Evolutionary conservation across 37 sponge, comb jelly and placozoan genomes (phyloP), one percentile per base, ranked within the genome.

Genomic region (Chondrilla cf. caribensis): DNA sequence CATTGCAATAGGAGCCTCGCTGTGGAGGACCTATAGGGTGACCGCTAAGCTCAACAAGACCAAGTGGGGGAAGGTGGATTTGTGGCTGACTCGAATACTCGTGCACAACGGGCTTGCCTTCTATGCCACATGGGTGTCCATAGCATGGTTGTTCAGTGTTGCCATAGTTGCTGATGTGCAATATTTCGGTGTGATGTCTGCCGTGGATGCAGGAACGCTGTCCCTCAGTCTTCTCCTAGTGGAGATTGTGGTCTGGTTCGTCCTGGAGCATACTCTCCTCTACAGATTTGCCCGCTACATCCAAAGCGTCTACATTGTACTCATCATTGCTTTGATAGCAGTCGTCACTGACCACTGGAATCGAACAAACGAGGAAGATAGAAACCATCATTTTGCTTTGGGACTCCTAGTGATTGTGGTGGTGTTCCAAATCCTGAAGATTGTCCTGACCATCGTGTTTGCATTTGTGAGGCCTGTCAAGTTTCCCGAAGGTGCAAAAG

Each of bases 211-310:
- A 17, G 70, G 73, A 15, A 82, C 83, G 19, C 83, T 82, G 0
- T 44, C 44, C 1, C 83, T 82, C 38, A 54, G 32, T 31, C 68
- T 82, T 26, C 68, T 82, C 24, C 58, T 82, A 36, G 47, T 82
- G 25, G 72, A 82, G 58, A 25, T 82, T 2, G 21, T 82, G 73
- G 58, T 68, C 2, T 82, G 83, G 83, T 82, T 68, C 57, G 31
- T 70, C 36, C 28, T 82, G 2, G 83, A 82, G 14, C 39, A 51
- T 21, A 42, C 58, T 73, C 14, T 82, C 1, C 42, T 82, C 40
- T 67, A 82, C 68, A 68, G 66, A 38, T 82, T 70, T 42, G 39
- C 71, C 26, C 83, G 83, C 72, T 82, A 82, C 73, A 82, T 70
- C 43, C 72, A 70, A 43, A 68, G 71, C 47, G 73, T 71, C 62